Percentiles rank a stretch among this genome's conserved stretches.
phyloP scores from a whole-genome alignment of 2,888 invertebrate genomes.

The Hemicrepidius hirtus region DNA sequence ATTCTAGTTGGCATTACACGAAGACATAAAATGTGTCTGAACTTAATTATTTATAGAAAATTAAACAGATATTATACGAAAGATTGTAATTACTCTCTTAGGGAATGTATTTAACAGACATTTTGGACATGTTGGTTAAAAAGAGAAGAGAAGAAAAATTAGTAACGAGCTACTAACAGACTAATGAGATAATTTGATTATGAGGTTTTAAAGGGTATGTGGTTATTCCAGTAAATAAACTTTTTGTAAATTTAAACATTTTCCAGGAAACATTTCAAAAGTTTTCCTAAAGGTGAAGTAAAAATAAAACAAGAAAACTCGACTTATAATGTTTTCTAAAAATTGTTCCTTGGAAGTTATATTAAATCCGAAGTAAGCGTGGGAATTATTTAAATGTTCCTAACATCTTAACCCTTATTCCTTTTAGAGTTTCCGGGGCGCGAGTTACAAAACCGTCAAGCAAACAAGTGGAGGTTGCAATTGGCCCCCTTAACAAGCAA shows the following conservation, averaged over 20 bases:
- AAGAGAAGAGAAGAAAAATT: too few relatives aligned
- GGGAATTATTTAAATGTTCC: slow-evolving; percentile 44
- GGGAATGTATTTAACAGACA: too few relatives aligned
- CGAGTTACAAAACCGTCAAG: slow-evolving; percentile 57
- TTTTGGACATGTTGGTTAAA: too few relatives aligned
- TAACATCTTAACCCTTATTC: slow-evolving; percentile 41
- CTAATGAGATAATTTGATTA: too few relatives aligned
- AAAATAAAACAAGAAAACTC: not conserved
- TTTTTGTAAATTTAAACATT: not conserved
- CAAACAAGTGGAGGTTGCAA: slow-evolving; percentile 62
- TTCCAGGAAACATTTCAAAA: not conserved
- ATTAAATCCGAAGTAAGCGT: slow-evolving; percentile 20
- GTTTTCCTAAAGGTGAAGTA: not conserved
- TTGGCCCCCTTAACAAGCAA: slow-evolving; percentile 67
- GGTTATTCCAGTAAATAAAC: too few relatives aligned
- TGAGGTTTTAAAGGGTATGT: too few relatives aligned
- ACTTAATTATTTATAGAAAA: too few relatives aligned
- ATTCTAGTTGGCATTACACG: too few relatives aligned
- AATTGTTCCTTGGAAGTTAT: slow-evolving; percentile 1
- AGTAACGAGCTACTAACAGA: too few relatives aligned
- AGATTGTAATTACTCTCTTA: too few relatives aligned
- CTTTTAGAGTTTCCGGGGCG: slow-evolving; percentile 40
- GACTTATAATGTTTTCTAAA: not conserved
- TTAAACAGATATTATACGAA: too few relatives aligned
- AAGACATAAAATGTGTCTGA: too few relatives aligned